Percentiles rank a stretch among this genome's conserved stretches.
Conservation (phyloP, 2,888 invertebrate genomes). For the Tiliacea aurago region DNA sequence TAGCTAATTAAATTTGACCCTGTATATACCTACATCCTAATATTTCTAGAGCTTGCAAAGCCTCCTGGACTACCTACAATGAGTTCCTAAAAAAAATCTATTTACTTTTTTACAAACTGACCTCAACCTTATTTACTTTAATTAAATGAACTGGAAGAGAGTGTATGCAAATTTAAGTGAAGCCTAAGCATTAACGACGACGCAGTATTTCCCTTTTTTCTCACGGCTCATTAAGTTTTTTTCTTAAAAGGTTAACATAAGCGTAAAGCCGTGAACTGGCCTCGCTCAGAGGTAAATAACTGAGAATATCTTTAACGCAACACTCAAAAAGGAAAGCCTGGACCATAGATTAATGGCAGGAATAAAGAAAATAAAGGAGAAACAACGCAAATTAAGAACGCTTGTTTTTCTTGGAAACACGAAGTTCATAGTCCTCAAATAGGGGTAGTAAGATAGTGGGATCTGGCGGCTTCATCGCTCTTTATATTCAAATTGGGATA, state of each 20-base stretch:
- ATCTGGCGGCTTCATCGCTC: neutral
- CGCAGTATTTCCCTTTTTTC: conserved; percentile 74
- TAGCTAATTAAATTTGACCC: too few species aligned
- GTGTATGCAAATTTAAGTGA: conserved; percentile 64
- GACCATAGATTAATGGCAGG: conserved; percentile 45
- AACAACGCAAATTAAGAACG: conserved; percentile 24
- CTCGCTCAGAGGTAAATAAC: conserved; percentile 72
- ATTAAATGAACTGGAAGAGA: conserved; percentile 66
- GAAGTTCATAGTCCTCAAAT: neutral
- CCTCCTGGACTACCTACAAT: neutral
- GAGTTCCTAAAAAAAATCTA: neutral
- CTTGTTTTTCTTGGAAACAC: conserved; percentile 18
- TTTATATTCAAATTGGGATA: neutral
- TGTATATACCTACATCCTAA: too few species aligned
- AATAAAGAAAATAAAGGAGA: conserved; percentile 43
- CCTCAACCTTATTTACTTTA: conserved; percentile 62
- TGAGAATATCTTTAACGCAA: conserved; percentile 72
- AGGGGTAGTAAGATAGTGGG: neutral
- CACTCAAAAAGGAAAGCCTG: conserved; percentile 57
- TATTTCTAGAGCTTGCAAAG: neutral
- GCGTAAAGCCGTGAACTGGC: conserved; percentile 80
- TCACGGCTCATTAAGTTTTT: conserved; percentile 82
- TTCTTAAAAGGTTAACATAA: conserved; percentile 84
- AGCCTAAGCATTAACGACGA: conserved; percentile 62
- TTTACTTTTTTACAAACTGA: conserved; percentile 10